Conservation (phyloP, 35 echinoderm and acorn worm genomes). For the Stichopus chloronotus region DNA sequence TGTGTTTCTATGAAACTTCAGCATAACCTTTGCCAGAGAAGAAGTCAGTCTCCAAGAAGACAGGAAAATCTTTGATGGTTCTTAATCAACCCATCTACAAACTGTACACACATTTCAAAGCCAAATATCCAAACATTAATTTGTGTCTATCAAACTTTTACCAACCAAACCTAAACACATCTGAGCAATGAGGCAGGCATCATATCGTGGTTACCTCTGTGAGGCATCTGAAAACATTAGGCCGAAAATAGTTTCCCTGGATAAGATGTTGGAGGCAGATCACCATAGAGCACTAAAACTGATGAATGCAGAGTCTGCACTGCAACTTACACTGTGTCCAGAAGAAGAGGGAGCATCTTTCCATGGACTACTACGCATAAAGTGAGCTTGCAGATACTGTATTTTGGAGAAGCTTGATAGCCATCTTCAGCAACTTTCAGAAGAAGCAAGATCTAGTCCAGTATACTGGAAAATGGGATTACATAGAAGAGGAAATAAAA, state of each 20-base stretch:
- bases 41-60: constrained; percentile 35
- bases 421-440: no score
- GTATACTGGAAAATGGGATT: no score
- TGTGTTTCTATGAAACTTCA: background rate
- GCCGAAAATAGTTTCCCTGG: constrained; percentile 12
- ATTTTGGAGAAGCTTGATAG: no score
- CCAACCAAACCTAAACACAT: constrained; percentile 34
- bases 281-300: background rate
- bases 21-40: background rate
- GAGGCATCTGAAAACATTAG: constrained; percentile 40
- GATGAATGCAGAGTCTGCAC: background rate
- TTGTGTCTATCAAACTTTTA: constrained; percentile 15
- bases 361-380: background rate
- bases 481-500: no score
- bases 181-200: constrained; percentile 22
- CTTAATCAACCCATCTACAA: constrained; percentile 35
- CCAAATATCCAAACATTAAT: background rate
- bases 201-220: constrained; percentile 35
- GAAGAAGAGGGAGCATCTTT: background rate
- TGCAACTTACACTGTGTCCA: constrained; percentile 11
- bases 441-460: no score
- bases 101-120: constrained; percentile 14
- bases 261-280: background rate
- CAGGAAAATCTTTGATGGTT: constrained; percentile 25
- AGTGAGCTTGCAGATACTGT: no score